phyloP scores from a whole-genome alignment of 2,797 vertebrate species.

The Pogonophryne albipinna region DNA sequence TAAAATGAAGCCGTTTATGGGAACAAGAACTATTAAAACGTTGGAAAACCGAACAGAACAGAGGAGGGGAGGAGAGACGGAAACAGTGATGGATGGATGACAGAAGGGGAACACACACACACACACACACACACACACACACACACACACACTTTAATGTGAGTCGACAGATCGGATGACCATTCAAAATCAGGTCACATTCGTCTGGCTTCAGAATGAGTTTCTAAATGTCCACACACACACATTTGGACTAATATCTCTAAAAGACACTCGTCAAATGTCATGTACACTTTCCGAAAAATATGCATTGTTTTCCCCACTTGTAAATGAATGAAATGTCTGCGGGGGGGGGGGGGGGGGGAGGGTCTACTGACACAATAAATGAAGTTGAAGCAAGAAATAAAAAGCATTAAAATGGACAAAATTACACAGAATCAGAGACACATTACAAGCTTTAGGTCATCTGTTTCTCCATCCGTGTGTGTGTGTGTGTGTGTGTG shows the following conservation, averaged over 20 bases:
- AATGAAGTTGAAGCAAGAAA: no score
- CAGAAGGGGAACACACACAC: no score
- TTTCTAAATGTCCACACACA: slow-evolving; percentile 1
- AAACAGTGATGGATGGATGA: slow-evolving; percentile 54
- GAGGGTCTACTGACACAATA: no score
- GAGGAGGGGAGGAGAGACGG: slow-evolving; percentile 22
- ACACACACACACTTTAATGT: slow-evolving; percentile 58
- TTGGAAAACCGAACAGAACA: slow-evolving; percentile 9
- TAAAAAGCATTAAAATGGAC: no score
- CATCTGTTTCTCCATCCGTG: not conserved
- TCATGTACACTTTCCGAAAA: no score
- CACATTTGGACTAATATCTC: no score
- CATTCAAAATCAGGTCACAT: slow-evolving; percentile 54
- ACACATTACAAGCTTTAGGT: not conserved
- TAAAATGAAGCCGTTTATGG: slow-evolving; percentile 55
- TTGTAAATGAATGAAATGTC: no score
- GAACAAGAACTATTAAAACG: slow-evolving; percentile 42
- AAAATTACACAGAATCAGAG: not conserved
- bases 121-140: slow-evolving; percentile 58
- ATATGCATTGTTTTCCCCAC: no score
- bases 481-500: no score
- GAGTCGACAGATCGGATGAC: no score
- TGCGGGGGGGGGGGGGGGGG: no score
- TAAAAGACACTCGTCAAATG: no score
- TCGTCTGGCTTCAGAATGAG: slow-evolving; percentile 12